Percentiles rank a stretch among this genome's conserved stretches.
Conservation (phyloP, 2,113 vertebrate species). For the Micromys minutus region DNA sequence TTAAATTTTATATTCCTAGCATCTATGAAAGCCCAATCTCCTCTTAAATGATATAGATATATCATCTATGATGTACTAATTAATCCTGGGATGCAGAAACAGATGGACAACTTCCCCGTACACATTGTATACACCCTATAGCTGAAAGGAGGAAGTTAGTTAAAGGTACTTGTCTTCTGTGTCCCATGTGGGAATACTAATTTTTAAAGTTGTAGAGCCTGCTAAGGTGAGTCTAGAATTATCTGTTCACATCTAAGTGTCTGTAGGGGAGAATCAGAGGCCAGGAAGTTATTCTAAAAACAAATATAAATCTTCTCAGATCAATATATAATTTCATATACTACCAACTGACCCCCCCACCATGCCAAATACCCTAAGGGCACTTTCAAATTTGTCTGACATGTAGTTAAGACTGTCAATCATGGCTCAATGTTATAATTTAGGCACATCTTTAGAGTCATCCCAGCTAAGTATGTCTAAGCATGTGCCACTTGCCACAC, state of each 20-base stretch:
- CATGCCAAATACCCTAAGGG: neutral
- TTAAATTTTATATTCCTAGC: neutral
- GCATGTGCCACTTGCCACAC: neutral
- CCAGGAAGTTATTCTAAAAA: neutral
- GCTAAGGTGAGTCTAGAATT: neutral
- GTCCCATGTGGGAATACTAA: neutral
- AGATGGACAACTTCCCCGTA: neutral
- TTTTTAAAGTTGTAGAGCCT: conserved; percentile 26
- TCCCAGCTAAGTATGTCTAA: neutral
- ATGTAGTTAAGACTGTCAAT: neutral
- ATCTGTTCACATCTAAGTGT: neutral
- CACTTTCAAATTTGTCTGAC: neutral
- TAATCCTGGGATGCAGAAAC: conserved; percentile 1
- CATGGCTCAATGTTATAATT: neutral
- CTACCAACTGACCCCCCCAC: neutral
- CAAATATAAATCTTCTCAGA: neutral
- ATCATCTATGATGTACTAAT: neutral
- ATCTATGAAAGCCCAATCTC: neutral
- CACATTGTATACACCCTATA: neutral
- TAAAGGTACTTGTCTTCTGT: neutral
- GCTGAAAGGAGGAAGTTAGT: neutral
- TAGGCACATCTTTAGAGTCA: neutral
- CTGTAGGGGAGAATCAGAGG: neutral
- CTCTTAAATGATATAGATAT: neutral
- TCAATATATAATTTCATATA: neutral